Percentiles rank a stretch among this genome's conserved stretches.
Conservation (phyloP, 2,113 vertebrate genomes). For the Anser cygnoides region DNA sequence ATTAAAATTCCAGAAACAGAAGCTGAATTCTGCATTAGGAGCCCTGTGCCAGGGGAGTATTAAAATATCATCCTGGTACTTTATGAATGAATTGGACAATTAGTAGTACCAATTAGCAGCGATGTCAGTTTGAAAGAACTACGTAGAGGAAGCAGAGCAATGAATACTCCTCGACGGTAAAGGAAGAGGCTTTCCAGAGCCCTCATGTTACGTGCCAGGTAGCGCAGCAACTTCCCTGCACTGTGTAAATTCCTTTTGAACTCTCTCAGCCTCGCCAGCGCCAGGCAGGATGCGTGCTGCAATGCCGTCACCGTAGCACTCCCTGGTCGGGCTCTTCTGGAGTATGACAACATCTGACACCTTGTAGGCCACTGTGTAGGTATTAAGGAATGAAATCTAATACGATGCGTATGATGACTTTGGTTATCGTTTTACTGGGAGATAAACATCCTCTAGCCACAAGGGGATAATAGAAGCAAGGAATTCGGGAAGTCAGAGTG, state of each 20-base stretch:
- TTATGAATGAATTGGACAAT: slow-evolving; percentile 54
- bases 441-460: not conserved
- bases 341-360: not conserved
- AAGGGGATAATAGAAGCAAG: not conserved
- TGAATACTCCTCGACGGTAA: not conserved
- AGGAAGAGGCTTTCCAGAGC: not conserved
- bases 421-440: not conserved
- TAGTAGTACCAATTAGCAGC: slow-evolving; percentile 35
- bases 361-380: fast-evolving
- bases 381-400: not conserved
- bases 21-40: not conserved
- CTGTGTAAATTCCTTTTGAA: fast-evolving
- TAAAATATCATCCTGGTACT: not conserved
- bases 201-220: not conserved
- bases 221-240: not conserved
- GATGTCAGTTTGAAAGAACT: not conserved
- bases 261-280: not conserved
- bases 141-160: not conserved
- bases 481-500: not conserved
- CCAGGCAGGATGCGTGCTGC: not conserved
- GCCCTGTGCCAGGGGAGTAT: slow-evolving; percentile 11
- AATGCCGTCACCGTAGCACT: not conserved
- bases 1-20: slow-evolving; percentile 10
- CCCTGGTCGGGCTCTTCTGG: not conserved
- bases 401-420: not conserved